phyloP scores from a whole-genome alignment of 2,888 invertebrate genomes.

The Zele albiditarsus region DNA sequence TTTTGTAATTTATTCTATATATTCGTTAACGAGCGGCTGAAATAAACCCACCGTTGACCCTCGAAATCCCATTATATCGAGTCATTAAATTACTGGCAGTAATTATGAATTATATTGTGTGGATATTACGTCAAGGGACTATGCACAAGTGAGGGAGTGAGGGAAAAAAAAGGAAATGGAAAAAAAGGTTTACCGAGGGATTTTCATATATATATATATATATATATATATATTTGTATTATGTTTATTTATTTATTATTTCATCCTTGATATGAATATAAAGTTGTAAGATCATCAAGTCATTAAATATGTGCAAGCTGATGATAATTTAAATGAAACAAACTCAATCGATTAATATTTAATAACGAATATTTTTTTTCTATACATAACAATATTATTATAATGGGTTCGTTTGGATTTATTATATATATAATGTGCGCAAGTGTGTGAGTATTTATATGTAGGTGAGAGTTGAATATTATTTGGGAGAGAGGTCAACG shows the following conservation, averaged over 20 bases:
- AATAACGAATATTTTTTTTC: background rate
- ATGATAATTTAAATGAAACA: background rate
- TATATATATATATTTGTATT: background rate
- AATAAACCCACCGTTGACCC: conserved; percentile 39
- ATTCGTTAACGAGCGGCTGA: conserved; percentile 21
- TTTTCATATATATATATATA: conserved; percentile 1
- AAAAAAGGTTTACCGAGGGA: background rate
- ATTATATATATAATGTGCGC: conserved; percentile 20
- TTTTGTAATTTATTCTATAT: conserved; percentile 7
- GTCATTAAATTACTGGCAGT: conserved; percentile 49
- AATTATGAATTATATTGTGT: conserved; percentile 49
- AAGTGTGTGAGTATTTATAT: conserved; percentile 34
- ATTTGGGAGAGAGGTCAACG: conserved; percentile 47
- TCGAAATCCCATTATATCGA: conserved; percentile 43
- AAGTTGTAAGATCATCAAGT: too few relatives aligned
- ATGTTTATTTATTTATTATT: conserved; percentile 13
- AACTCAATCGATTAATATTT: conserved; percentile 8
- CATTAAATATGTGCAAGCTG: too few relatives aligned
- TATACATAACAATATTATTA: background rate
- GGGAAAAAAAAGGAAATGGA: background rate
- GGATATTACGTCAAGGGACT: conserved; percentile 35
- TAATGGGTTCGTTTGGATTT: conserved; percentile 7
- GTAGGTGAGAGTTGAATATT: conserved; percentile 15
- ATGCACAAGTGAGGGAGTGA: background rate
- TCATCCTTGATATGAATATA: too few relatives aligned